Evolutionary conservation across 2,113 vertebrate species (phyloP).

Genomic region (Neopipo cinnamomea): DNA sequence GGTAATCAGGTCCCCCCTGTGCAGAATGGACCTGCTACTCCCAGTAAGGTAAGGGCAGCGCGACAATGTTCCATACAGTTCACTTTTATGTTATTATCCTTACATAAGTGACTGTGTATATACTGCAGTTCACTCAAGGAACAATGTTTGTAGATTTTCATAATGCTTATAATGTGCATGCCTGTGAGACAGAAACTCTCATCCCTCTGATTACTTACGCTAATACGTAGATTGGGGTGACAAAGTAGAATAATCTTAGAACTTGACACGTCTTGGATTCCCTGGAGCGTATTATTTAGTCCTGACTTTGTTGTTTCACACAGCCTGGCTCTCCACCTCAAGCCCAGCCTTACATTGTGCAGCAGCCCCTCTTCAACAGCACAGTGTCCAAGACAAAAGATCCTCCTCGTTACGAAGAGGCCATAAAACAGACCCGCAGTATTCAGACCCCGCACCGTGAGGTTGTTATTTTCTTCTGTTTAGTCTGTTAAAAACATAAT

Average conservation of each 20-base stretch:
- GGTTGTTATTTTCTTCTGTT: conserved; percentile 66
- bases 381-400: conserved; percentile 84
- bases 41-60: conserved; percentile 80
- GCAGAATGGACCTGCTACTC: conserved; percentile 78
- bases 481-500: not conserved
- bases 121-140: not conserved
- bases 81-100: not conserved
- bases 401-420: conserved; percentile 94
- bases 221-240: not conserved
- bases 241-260: not conserved
- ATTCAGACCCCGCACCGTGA: conserved; percentile 77
- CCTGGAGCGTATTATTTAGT: not conserved
- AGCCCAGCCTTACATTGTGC: conserved; percentile 75
- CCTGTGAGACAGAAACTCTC: not conserved
- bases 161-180: not conserved
- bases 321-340: conserved; percentile 80
- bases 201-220: not conserved
- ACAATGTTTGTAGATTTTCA: not conserved
- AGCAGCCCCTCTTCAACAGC: conserved; percentile 76
- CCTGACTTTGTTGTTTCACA: not conserved
- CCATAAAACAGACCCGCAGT: conserved; percentile 90
- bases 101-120: not conserved
- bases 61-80: not conserved
- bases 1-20: conserved; percentile 70
- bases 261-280: not conserved